Conservation (phyloP, 2,888 invertebrate genomes). For the Apodemia duryi region DNA sequence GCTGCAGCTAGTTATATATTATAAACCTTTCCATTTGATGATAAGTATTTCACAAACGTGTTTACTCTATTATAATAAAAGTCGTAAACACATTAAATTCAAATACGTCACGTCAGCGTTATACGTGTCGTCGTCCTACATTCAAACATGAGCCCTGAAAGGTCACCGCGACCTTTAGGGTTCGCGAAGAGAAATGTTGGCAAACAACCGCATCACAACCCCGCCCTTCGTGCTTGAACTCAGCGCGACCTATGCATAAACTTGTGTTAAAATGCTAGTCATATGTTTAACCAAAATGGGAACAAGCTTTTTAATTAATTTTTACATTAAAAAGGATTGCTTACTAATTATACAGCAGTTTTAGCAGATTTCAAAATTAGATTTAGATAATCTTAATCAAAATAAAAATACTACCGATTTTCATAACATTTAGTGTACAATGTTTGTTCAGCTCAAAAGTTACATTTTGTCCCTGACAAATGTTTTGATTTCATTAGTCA, state of each 20-base stretch:
- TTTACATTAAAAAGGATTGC: too few relatives aligned
- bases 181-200: constrained; percentile 27
- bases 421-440: too few relatives aligned
- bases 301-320: background rate
- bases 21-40: too few relatives aligned
- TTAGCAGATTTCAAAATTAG: too few relatives aligned
- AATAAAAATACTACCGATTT: too few relatives aligned
- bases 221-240: constrained; percentile 66
- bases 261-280: constrained; percentile 3
- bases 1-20: too few relatives aligned
- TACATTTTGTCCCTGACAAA: too few relatives aligned
- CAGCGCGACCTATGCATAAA: constrained; percentile 12
- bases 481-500: too few relatives aligned
- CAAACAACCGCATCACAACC: constrained; percentile 23
- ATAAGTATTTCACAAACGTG: background rate
- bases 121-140: constrained; percentile 17
- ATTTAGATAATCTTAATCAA: too few relatives aligned
- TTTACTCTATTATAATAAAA: background rate
- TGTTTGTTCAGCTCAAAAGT: too few relatives aligned
- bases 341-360: too few relatives aligned
- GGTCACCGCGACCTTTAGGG: constrained; percentile 38
- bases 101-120: background rate
- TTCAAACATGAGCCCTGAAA: constrained; percentile 28
- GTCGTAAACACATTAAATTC: background rate
- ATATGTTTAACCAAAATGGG: background rate